Evolutionary conservation across 1,140 invertebrate genomes (phyloP).

Genomic region (Fopius arisanus): DNA sequence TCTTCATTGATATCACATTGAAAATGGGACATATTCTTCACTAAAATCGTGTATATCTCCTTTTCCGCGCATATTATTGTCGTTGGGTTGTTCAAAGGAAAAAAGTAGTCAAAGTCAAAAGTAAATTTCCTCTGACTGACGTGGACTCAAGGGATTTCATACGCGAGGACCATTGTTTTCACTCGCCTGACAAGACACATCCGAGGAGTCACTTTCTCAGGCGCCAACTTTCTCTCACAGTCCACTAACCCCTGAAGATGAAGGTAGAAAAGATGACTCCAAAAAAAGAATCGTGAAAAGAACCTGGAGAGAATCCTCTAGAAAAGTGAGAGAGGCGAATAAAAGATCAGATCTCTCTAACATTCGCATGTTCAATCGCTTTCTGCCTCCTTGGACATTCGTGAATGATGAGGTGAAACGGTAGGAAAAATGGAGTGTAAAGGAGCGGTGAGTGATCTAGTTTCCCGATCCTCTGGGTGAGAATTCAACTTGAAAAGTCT

Average conservation of each 20-base stretch:
- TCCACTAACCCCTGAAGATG: conserved; percentile 27
- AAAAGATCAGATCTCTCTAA: not conserved
- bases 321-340: not conserved
- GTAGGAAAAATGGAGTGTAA: conserved; percentile 13
- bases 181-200: conserved; percentile 35
- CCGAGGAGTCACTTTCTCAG: not conserved
- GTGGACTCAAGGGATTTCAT: not conserved
- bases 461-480: not conserved
- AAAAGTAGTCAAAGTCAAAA: not conserved
- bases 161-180: conserved; percentile 47
- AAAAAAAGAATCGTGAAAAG: not conserved
- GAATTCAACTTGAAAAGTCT: conserved; percentile 5
- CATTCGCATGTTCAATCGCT: conserved; percentile 11
- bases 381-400: not conserved
- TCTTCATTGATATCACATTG: too few relatives aligned
- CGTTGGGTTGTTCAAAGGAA: not conserved
- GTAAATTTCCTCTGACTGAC: not conserved
- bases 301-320: conserved; percentile 1
- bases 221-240: conserved; percentile 39
- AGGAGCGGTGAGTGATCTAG: not conserved
- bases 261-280: conserved; percentile 26
- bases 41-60: not conserved
- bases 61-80: not conserved
- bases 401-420: conserved; percentile 1
- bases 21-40: too few relatives aligned